Percentiles rank a stretch among this genome's conserved stretches.
Conservation (phyloP, 2,797 vertebrate genomes). For the Hippocampus kuda region DNA sequence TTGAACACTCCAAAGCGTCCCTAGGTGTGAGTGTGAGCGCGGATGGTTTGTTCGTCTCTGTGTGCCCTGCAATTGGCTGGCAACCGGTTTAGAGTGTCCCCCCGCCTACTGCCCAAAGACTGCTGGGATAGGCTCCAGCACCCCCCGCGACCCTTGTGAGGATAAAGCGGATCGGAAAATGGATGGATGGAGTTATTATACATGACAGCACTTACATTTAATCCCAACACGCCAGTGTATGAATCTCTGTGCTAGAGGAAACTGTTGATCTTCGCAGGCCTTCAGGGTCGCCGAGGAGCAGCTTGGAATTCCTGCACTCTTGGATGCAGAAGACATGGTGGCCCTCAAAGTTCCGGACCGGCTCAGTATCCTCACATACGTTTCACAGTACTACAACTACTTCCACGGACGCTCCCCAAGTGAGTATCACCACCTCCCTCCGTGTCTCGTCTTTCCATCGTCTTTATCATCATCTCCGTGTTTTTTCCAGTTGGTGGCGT, state of each 20-base stretch:
- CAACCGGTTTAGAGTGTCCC: too few species aligned
- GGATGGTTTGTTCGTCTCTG: too few species aligned
- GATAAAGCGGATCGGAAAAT: too few species aligned
- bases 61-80: too few species aligned
- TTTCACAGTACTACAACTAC: slow-evolving; percentile 97
- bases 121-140: too few species aligned
- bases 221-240: background rate
- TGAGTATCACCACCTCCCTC: slow-evolving; percentile 60
- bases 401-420: slow-evolving; percentile 92
- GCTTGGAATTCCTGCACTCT: slow-evolving; percentile 87
- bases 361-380: slow-evolving; percentile 93
- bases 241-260: background rate
- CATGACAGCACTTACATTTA: too few species aligned
- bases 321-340: slow-evolving; percentile 98
- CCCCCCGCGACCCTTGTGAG: too few species aligned
- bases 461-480: background rate
- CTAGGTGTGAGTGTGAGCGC: too few species aligned
- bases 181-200: too few species aligned
- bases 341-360: slow-evolving; percentile 84
- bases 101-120: too few species aligned
- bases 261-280: slow-evolving; percentile 63
- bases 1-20: too few species aligned
- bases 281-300: slow-evolving; percentile 83
- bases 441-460: background rate
- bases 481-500: slow-evolving; percentile 76